phyloP scores from a whole-genome alignment of 1,140 invertebrate species.

The Galleria mellonella region DNA sequence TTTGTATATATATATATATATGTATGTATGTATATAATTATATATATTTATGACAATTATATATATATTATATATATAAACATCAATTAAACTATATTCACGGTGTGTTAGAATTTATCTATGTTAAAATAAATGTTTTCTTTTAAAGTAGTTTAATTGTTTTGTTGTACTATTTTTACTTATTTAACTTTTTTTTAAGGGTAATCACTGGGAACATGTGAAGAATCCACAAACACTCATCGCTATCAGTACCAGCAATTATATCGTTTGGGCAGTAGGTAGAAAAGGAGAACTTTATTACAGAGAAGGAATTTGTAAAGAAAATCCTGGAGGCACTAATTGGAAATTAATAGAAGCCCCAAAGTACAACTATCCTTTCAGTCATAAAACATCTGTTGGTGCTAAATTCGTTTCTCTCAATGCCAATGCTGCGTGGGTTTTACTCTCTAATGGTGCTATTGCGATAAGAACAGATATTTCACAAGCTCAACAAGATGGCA shows the following conservation, averaged over 20 bases:
- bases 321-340: conserved; percentile 74
- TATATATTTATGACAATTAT: no score
- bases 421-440: conserved; percentile 46
- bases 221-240: conserved; percentile 84
- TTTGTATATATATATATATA: no score
- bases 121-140: no score
- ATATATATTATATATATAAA: no score
- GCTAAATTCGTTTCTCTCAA: conserved; percentile 50
- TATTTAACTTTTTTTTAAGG: conserved; percentile 60
- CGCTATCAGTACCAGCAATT: conserved; percentile 79
- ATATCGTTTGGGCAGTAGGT: conserved; percentile 89
- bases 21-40: no score
- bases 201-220: conserved; percentile 86
- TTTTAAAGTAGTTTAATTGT: not conserved
- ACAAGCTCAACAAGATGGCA: conserved; percentile 38
- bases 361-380: conserved; percentile 35
- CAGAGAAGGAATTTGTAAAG: conserved; percentile 79
- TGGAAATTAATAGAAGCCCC: conserved; percentile 62
- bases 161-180: not conserved
- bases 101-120: no score
- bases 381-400: conserved; percentile 34
- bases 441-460: conserved; percentile 50
- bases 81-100: no score
- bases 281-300: conserved; percentile 89
- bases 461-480: conserved; percentile 54